A percentile compares a stretch with the other conserved stretches of the same genome.
Evolutionary conservation across 2,888 invertebrate genomes (phyloP).

Genomic region (Helicoverpa assulta): DNA sequence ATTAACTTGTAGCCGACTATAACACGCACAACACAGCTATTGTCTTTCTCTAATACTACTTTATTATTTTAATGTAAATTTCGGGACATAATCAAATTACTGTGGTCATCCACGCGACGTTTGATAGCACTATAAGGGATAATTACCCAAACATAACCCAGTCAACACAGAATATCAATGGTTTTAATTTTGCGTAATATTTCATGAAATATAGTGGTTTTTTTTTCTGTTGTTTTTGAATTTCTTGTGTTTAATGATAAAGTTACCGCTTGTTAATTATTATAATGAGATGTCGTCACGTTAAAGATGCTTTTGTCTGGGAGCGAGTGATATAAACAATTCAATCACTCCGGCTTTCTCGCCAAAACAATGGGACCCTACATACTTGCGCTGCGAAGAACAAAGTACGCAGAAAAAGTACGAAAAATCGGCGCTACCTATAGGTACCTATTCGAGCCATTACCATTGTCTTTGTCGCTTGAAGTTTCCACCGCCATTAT

Average conservation of each 20-base stretch:
- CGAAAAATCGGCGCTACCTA: conserved; percentile 66
- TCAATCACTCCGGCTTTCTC: conserved; percentile 50
- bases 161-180: conserved; percentile 74
- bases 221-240: conserved; percentile 35
- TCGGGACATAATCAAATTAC: conserved; percentile 78
- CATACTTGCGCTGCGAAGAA: conserved; percentile 34
- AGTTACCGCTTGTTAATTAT: conserved; percentile 47
- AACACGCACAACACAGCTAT: conserved; percentile 69
- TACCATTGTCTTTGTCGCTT: conserved; percentile 79
- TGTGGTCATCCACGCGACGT: conserved; percentile 74
- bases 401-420: conserved; percentile 56
- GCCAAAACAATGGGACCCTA: conserved; percentile 34
- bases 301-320: conserved; percentile 42
- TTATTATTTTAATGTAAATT: conserved; percentile 79
- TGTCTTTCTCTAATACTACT: conserved; percentile 68
- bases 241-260: conserved; percentile 43
- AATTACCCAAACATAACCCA: conserved; percentile 64
- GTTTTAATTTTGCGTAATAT: conserved; percentile 51
- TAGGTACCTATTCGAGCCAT: conserved; percentile 70
- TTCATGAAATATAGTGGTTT: conserved; percentile 32
- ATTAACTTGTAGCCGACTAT: conserved; percentile 73
- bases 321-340: conserved; percentile 48
- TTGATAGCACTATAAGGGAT: conserved; percentile 60
- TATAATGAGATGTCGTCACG: conserved; percentile 50
- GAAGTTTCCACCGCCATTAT: conserved; percentile 81